These are phyloP conservation scores for Indicator maculatus DNA, from an alignment of 2,113 vertebrate species.

Conservation along the genomic window DNA sequence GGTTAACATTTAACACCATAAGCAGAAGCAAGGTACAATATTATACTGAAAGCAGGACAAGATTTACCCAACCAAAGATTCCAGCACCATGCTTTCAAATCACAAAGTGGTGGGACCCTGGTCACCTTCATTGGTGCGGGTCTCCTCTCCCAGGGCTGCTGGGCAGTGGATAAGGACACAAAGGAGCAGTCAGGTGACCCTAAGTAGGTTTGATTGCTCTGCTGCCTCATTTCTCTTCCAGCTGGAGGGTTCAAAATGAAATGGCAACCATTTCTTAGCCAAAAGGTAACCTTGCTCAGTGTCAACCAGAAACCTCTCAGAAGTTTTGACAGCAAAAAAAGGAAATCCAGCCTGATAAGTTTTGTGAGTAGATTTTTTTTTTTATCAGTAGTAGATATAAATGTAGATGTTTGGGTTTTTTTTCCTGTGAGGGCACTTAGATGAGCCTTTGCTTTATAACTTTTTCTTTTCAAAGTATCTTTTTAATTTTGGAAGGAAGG, in stretches of 20 bases:
- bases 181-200: neutral
- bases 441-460: neutral
- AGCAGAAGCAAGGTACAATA: constrained; percentile 20
- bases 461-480: neutral
- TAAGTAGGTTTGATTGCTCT: neutral
- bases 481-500: neutral
- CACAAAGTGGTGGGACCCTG: neutral
- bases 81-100: neutral
- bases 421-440: neutral
- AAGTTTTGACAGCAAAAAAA: neutral
- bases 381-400: neutral
- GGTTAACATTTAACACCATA: constrained; percentile 57
- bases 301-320: neutral
- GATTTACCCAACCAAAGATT: neutral
- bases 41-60: neutral
- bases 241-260: neutral
- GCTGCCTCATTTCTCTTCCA: neutral
- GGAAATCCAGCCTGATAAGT: neutral
- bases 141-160: neutral
- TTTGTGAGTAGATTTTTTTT: neutral
- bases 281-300: neutral
- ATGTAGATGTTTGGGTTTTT: neutral
- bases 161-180: neutral
- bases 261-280: neutral
- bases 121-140: accelerated